Evolutionary conservation across 1,140 invertebrate genomes (phyloP), one percentile per base, ranked within the genome.

Genomic region (Phymastichus coffea): DNA sequence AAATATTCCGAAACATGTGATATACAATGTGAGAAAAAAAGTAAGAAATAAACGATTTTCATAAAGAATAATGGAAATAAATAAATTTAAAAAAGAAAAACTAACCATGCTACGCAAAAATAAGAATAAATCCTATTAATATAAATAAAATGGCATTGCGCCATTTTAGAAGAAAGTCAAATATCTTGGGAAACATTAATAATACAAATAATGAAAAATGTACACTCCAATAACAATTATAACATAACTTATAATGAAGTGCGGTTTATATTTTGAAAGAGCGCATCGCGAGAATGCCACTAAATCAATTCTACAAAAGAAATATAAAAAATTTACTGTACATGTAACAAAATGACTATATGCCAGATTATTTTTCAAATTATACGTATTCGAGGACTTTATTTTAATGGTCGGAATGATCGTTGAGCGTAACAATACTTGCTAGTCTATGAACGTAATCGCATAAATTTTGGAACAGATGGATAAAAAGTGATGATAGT

Each of bases 381-480:
- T n/a, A n/a, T n/a, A n/a, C n/a, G n/a, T n/a, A n/a, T n/a, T n/a
- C n/a, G n/a, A n/a, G n/a, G n/a, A n/a, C n/a, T n/a, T n/a, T n/a
- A n/a, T n/a, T n/a, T n/a, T n/a, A n/a, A n/a, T n/a, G n/a, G 4
- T 25, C 37, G 53, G 15, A 9, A 37, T 14, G 48, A 23, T 47
- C 33, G 25, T 48, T 6, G 23, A 57, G 38, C 12, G 55, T n/a
- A 63, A 66, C 49, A 54, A 67, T 72, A 67, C 71, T 68, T 73
- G 66, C 73, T 75, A 75, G 73, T 75, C 72, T 67, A 62, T 47
- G 47, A 63, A 58, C 49, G 48, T 55, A 65, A 22, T 57, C 22
- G 56, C 60, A 56, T 48, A 19, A 19, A 40, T 48, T 55, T 35
- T 17, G 37, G 44, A 48, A 37, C 30, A 10, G 54, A 47, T n/a